A percentile compares a stretch with the other conserved stretches of the same genome.
Evolutionary conservation across 2,113 vertebrate species (phyloP).

Genomic region (Promerops cafer): DNA sequence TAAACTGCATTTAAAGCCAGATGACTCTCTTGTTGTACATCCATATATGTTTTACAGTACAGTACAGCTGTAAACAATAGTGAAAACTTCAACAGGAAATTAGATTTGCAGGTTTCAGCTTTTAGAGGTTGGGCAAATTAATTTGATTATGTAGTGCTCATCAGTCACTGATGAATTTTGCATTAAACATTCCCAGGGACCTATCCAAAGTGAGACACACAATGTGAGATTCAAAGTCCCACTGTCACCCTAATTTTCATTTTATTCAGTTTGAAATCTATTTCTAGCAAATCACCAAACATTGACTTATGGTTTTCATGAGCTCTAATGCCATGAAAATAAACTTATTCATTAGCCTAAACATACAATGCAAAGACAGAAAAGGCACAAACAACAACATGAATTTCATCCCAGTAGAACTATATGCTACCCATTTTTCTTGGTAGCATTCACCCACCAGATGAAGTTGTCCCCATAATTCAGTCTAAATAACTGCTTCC

Average conservation of each 20-base stretch:
- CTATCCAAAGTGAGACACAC: background rate
- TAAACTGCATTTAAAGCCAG: slow-evolving; percentile 14
- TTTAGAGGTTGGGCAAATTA: background rate
- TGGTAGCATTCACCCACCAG: background rate
- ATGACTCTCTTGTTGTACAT: slow-evolving; percentile 40
- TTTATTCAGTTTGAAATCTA: background rate
- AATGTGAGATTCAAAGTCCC: background rate
- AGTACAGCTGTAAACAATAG: slow-evolving; percentile 46
- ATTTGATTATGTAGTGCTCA: background rate
- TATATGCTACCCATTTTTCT: background rate
- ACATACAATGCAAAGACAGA: background rate
- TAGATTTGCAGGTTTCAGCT: slow-evolving; percentile 48
- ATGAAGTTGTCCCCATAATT: background rate
- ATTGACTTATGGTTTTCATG: background rate
- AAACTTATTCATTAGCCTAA: background rate
- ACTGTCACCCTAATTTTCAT: background rate
- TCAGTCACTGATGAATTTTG: background rate
- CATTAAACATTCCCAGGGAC: background rate
- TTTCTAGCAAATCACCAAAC: background rate
- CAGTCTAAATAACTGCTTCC: background rate
- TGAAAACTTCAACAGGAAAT: slow-evolving; percentile 29
- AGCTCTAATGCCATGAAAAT: background rate
- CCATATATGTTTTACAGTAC: background rate
- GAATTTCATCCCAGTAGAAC: background rate
- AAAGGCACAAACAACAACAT: background rate